phyloP scores from a whole-genome alignment of 2,888 invertebrate species.

The Leucophora obtusa region DNA sequence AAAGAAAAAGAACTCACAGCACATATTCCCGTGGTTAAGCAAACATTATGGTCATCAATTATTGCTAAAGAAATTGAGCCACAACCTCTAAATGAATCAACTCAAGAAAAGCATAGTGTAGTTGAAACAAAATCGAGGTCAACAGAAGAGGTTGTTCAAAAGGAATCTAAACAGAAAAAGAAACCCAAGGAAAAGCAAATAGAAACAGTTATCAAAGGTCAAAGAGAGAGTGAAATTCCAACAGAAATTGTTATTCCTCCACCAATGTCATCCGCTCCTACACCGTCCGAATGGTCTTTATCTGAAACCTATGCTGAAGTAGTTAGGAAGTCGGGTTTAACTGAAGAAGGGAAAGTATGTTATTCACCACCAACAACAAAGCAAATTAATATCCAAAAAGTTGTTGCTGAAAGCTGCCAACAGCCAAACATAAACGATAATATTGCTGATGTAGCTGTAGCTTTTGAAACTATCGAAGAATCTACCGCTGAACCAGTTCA shows the following conservation, averaged over 20 bases:
- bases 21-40: background rate
- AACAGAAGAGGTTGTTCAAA: background rate
- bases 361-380: constrained; percentile 60
- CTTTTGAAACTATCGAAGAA: background rate
- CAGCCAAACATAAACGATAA: background rate
- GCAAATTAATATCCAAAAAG: background rate
- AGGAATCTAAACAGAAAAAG: background rate
- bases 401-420: background rate
- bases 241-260: constrained; percentile 19
- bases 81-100: background rate
- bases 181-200: constrained; percentile 1
- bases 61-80: background rate
- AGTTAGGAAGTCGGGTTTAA: constrained; percentile 73
- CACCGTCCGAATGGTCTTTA: constrained; percentile 71
- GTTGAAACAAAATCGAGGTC: background rate
- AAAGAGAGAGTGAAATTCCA: constrained; percentile 3
- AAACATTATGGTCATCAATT: background rate
- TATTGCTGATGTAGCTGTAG: background rate
- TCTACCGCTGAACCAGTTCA: background rate
- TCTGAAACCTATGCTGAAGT: constrained; percentile 77
- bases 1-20: background rate
- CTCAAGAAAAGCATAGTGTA: background rate
- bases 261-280: constrained; percentile 39
- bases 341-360: constrained; percentile 68
- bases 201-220: background rate